Base-by-base conservation (phyloP, 2,888 invertebrate species). In the Ornithoptera priamus region DNA sequence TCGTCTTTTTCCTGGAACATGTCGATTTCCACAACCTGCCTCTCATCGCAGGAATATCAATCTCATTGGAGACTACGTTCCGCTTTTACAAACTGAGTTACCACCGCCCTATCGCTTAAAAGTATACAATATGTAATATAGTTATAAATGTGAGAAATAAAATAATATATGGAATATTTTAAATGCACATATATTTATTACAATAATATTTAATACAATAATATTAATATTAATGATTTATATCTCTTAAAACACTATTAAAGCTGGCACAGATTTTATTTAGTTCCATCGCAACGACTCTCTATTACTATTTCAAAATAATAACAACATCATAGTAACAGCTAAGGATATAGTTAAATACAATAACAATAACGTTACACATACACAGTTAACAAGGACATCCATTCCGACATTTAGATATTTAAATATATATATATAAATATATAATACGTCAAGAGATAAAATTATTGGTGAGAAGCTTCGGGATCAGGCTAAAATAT, bases 121-220 rank as follows among this genome's bases (percentile, higher is more conserved):
- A 30, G 4, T 30, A 30, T 39, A 10, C 39, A 10, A 1, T 39
- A 10, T 39, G 10, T 39, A 2, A 0, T 10, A 5, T 50, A 15
- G 15, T 50, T 46, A 17, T 12, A 39, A 42, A 20, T 3, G 8
- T n/a, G 20, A 22, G 3, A 24, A 50, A 68, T 57, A 59, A 73
- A 73, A 72, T 57, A 59, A 73, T 72, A 72, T 20, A 62, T 58
- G 39, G 53, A 15, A 62, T 66, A 72, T 82, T 85, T 84, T 79
- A 85, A 87, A 86, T 90, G 88, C 91, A 91, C 91, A 92, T 91
- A 86, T 91, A 90, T 84, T 89, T 79, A 80, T 85, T 89, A 89
- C 85, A 88, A 85, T 87, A 83, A 84, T 85, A 81, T 84, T 83
- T 77, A 82, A 85, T 88, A 85, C 81, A 85, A 76, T 39, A 39